A percentile compares a stretch with the other conserved stretches of the same genome.
Conservation (phyloP, 2,113 vertebrate species). For the Mormyrus iriodes region DNA sequence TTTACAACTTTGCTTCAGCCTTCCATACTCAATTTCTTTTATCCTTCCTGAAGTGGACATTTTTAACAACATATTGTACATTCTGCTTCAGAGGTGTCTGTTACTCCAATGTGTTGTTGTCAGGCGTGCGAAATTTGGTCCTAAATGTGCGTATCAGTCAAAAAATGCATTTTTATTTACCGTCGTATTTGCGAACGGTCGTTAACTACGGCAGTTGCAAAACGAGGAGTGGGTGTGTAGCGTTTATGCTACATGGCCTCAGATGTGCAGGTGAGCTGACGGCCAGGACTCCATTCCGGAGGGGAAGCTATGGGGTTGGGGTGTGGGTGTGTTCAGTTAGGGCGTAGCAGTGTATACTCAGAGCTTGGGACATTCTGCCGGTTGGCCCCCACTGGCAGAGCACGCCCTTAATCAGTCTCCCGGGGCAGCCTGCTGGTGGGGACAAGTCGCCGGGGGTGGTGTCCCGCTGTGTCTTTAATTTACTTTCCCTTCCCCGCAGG, state of each 20-base stretch:
- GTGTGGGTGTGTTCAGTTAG: background rate
- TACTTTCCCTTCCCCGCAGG: background rate
- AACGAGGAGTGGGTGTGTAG: background rate
- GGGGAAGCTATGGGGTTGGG: background rate
- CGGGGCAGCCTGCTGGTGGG: background rate
- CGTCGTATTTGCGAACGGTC: background rate
- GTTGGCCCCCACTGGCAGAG: background rate
- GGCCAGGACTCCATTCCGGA: background rate
- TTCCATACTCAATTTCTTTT: background rate
- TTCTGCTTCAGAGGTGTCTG: background rate
- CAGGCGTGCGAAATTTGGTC: background rate
- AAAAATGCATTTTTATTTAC: background rate
- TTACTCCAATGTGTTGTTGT: background rate
- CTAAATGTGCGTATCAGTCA: too few relatives aligned
- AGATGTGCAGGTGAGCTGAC: background rate
- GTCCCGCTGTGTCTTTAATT: background rate
- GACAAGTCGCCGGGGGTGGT: background rate
- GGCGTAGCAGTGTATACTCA: background rate
- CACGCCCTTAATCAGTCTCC: background rate
- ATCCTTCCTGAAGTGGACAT: background rate
- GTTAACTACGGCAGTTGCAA: too few relatives aligned
- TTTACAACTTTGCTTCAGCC: background rate
- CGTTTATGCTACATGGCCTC: background rate
- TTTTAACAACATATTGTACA: background rate
- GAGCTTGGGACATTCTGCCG: background rate